Conservation (phyloP, 2,888 invertebrate genomes). For the Plutella xylostella region DNA sequence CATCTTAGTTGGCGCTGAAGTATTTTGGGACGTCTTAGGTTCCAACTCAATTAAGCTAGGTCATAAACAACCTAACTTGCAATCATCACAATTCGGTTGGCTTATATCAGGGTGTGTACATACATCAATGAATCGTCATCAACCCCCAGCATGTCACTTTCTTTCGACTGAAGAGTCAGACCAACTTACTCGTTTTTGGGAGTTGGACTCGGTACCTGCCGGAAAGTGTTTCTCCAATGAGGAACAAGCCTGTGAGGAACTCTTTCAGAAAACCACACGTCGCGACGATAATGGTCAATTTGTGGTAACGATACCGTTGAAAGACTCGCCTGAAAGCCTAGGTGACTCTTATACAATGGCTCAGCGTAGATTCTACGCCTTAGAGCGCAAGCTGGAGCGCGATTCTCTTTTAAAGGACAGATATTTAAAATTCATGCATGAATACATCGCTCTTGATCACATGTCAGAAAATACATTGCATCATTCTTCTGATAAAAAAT, state of each 20-base stretch:
- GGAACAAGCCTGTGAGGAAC: not conserved
- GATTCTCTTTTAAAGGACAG: conserved; percentile 14
- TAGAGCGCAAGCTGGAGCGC: conserved; percentile 15
- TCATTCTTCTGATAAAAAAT: conserved; percentile 5
- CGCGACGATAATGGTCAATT: not conserved
- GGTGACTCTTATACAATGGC: conserved; percentile 5
- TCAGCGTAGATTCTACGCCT: conserved; percentile 1
- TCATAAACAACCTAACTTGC: too few relatives aligned
- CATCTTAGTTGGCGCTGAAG: too few relatives aligned
- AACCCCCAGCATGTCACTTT: too few relatives aligned
- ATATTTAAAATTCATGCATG: conserved; percentile 20
- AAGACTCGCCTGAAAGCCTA: not conserved
- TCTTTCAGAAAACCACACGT: not conserved
- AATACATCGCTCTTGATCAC: conserved; percentile 20
- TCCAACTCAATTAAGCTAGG: too few relatives aligned
- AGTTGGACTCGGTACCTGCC: too few relatives aligned
- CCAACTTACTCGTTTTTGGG: too few relatives aligned
- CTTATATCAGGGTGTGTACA: too few relatives aligned
- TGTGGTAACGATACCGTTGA: conserved; percentile 5
- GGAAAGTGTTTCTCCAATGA: too few relatives aligned
- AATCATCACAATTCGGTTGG: too few relatives aligned
- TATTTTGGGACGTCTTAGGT: too few relatives aligned
- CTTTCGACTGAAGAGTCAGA: too few relatives aligned
- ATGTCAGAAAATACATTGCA: conserved; percentile 14
- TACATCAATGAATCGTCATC: too few relatives aligned